A percentile compares a stretch with the other conserved stretches of the same genome.
phyloP scores from a whole-genome alignment of 2,888 invertebrate genomes.

The Laspeyria flexula region DNA sequence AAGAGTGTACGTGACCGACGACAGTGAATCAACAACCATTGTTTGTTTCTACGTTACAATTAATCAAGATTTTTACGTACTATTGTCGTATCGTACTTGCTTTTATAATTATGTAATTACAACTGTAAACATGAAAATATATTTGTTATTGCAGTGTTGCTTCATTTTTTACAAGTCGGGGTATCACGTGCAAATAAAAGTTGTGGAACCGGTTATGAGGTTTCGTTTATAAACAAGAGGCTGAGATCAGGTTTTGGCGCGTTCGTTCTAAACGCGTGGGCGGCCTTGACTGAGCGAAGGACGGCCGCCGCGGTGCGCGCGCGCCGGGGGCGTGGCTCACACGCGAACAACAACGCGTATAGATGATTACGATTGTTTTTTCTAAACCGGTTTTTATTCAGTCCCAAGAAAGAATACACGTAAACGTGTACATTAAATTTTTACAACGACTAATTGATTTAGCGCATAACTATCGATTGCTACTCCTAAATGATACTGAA shows the following conservation, averaged over 20 bases:
- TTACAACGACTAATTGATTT: slow-evolving; percentile 14
- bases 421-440: slow-evolving; percentile 15
- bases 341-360: slow-evolving; percentile 47
- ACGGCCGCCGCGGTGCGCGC: slow-evolving; percentile 58
- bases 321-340: slow-evolving; percentile 63
- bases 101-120: slow-evolving; percentile 6
- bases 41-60: slow-evolving; percentile 20
- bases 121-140: slow-evolving; percentile 17
- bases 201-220: slow-evolving; percentile 54
- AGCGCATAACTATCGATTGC: slow-evolving; percentile 3
- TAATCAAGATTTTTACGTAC: slow-evolving; percentile 23
- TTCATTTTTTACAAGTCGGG: slow-evolving; percentile 17
- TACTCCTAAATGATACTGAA: background rate
- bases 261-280: slow-evolving; percentile 65
- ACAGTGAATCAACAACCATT: slow-evolving; percentile 12
- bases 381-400: slow-evolving; percentile 25
- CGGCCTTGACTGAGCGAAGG: slow-evolving; percentile 80
- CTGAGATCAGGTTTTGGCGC: slow-evolving; percentile 62
- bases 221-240: slow-evolving; percentile 62
- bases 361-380: slow-evolving; percentile 45
- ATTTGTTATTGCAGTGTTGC: slow-evolving; percentile 7
- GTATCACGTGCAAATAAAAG: slow-evolving; percentile 43
- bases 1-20: slow-evolving; percentile 30
- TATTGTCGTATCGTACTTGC: slow-evolving; percentile 19
- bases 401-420: slow-evolving; percentile 14